A percentile compares a stretch with the other conserved stretches of the same genome.
phyloP scores from a whole-genome alignment of 1,140 invertebrate species.

The Radopholus similis region DNA sequence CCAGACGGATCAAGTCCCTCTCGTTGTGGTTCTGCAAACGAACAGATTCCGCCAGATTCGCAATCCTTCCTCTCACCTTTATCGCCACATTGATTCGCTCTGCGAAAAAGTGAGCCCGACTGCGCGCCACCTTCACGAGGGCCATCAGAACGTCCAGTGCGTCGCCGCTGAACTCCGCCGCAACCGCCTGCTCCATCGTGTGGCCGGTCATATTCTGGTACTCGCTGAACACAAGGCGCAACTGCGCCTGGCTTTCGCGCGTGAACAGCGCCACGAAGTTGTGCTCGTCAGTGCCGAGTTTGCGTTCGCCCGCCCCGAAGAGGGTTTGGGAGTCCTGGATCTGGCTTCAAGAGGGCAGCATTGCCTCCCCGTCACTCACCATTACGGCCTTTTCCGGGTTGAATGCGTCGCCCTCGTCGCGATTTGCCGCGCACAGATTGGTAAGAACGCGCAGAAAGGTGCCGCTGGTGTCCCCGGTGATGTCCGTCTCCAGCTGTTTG shows the following conservation, averaged over 20 bases:
- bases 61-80: constrained; percentile 61
- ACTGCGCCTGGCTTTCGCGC: constrained; percentile 61
- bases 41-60: background rate
- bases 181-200: constrained; percentile 78
- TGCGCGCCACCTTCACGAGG: constrained; percentile 11
- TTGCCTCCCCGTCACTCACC: constrained; percentile 6
- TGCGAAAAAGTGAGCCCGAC: constrained; percentile 82
- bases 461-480: constrained; percentile 86
- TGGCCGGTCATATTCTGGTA: constrained; percentile 68
- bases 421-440: constrained; percentile 56
- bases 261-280: constrained; percentile 59
- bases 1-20: background rate
- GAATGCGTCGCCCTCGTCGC: constrained; percentile 59
- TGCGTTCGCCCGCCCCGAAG: constrained; percentile 63
- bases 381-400: constrained; percentile 48
- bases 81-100: constrained; percentile 81
- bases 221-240: constrained; percentile 73
- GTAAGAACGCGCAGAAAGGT: constrained; percentile 84
- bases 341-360: background rate
- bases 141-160: constrained; percentile 78
- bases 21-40: background rate
- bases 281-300: constrained; percentile 65
- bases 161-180: constrained; percentile 80
- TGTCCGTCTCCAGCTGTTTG: constrained; percentile 77
- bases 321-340: constrained; percentile 62